Evolutionary conservation across 2,797 vertebrate species (phyloP).

Genomic region (Geotria australis): DNA sequence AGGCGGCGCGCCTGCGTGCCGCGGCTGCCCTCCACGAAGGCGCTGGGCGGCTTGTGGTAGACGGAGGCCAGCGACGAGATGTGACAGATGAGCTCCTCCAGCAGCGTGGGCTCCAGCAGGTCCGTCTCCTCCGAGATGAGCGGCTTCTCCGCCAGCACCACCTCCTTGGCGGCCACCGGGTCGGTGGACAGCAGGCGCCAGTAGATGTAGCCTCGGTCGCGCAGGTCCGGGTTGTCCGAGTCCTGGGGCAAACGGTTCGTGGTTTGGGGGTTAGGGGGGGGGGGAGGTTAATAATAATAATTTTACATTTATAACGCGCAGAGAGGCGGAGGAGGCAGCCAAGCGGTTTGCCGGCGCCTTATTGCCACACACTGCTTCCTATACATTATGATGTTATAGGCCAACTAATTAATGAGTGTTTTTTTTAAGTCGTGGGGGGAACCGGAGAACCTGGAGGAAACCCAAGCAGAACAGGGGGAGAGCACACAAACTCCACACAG

Average conservation of each 20-base stretch:
- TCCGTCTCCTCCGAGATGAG: constrained; percentile 89
- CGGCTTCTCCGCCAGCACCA: constrained; percentile 77
- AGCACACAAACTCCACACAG: too few species aligned
- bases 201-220: constrained; percentile 86
- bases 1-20: constrained; percentile 67
- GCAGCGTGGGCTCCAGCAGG: constrained; percentile 65
- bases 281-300: too few species aligned
- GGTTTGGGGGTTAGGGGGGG: too few species aligned
- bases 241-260: constrained; percentile 18
- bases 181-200: constrained; percentile 92
- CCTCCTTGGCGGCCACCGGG: constrained; percentile 83
- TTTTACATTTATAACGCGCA: too few species aligned
- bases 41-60: constrained; percentile 87
- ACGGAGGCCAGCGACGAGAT: constrained; percentile 76
- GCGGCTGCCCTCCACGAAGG: constrained; percentile 86
- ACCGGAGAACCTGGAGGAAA: too few species aligned
- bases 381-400: too few species aligned
- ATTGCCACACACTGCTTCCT: too few species aligned
- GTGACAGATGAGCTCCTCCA: constrained; percentile 84
- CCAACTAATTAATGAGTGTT: too few species aligned
- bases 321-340: too few species aligned
- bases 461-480: too few species aligned
- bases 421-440: too few species aligned
- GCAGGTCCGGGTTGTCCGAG: constrained; percentile 86
- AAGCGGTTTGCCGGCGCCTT: too few species aligned